These are phyloP conservation scores for Pimephales promelas DNA, from an alignment of 2,113 vertebrate genomes.

Conservation along the genomic window DNA sequence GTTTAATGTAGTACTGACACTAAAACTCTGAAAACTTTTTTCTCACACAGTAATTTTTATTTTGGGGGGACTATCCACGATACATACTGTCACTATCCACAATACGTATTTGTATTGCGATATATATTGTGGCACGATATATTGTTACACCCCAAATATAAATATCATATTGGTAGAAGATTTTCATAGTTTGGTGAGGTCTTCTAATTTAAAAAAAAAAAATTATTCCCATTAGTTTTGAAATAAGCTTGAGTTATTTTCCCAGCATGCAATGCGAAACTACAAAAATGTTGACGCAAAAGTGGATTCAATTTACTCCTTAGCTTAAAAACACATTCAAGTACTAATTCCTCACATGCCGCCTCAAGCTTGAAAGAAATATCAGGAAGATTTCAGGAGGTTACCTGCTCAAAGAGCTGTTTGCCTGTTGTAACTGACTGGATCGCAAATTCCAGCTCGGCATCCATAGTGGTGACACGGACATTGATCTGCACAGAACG, in stretches of 20 bases:
- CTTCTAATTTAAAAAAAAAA: neutral
- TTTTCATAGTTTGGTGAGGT: neutral
- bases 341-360: neutral
- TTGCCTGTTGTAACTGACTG: slow-evolving; percentile 91
- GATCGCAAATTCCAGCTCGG: slow-evolving; percentile 97
- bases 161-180: neutral
- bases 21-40: no score
- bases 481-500: slow-evolving; percentile 85
- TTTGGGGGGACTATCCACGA: no score
- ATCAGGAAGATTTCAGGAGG: neutral
- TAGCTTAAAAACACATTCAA: neutral
- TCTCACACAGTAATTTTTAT: no score
- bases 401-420: slow-evolving; percentile 95
- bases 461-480: slow-evolving; percentile 94
- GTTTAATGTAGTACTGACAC: no score
- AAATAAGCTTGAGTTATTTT: neutral
- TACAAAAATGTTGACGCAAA: neutral
- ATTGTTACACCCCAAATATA: no score
- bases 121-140: no score
- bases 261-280: neutral
- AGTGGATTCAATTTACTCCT: neutral
- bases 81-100: no score
- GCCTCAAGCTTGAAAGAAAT: neutral
- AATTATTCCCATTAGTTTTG: no score
- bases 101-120: no score